Evolutionary conservation across 2,888 invertebrate species (phyloP).

Genomic region (Brenthis ino): DNA sequence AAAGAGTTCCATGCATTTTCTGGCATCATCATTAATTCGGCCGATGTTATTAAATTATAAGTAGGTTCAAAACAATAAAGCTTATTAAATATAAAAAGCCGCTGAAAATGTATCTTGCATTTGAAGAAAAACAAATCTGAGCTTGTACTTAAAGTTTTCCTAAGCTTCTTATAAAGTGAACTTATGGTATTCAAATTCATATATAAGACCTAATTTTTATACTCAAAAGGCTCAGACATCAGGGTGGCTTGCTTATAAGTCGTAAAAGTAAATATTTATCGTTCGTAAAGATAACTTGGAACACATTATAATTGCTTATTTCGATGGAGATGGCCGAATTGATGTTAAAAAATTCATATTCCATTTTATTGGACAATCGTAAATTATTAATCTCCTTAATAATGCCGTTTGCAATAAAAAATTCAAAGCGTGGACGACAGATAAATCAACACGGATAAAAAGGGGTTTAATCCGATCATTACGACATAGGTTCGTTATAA

Average conservation of each 20-base stretch:
- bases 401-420: constrained; percentile 45
- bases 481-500: constrained; percentile 65
- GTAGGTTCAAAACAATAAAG: too few relatives aligned
- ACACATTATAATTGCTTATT: constrained; percentile 31
- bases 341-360: constrained; percentile 37
- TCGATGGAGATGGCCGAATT: constrained; percentile 25
- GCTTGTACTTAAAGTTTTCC: too few relatives aligned
- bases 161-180: background rate
- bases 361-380: constrained; percentile 41
- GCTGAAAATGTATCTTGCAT: too few relatives aligned
- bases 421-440: constrained; percentile 45
- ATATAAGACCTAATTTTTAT: background rate
- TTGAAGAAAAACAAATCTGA: too few relatives aligned
- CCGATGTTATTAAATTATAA: too few relatives aligned
- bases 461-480: constrained; percentile 68
- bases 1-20: too few relatives aligned
- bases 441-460: constrained; percentile 74
- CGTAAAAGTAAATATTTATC: constrained; percentile 31
- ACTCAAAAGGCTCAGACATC: background rate
- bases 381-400: constrained; percentile 42
- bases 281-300: constrained; percentile 14
- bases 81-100: too few relatives aligned
- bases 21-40: too few relatives aligned
- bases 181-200: background rate
- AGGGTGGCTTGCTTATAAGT: background rate